Base-by-base conservation (phyloP, 2,888 invertebrate genomes). In the Drosophila cognata region DNA sequence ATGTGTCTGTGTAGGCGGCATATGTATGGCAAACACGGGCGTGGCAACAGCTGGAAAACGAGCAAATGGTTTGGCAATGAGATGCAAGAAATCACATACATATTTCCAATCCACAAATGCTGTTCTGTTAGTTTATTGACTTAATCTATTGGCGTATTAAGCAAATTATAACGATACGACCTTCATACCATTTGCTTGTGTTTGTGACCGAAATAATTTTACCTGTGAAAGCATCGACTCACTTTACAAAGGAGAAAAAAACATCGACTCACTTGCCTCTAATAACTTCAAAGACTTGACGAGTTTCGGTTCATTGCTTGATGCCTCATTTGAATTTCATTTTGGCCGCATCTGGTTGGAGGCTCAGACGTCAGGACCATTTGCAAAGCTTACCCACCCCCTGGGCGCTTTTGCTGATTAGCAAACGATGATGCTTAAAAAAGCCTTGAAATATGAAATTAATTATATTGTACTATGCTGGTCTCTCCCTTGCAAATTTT, bases 351-450 rank as follows among this genome's bases (percentile, higher is more conserved):
- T 60, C 67, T 57, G 48, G 10, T n/a, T 8, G 1, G n/a, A 51
- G 48, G 56, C 41, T 18, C 43, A 35, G 25, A 28, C 0, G 53
- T 7, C 48, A 29, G 16, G 18, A 41, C 36, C 43, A 51, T 2
- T n/a, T 18, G 33, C 36, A 28, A 41, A 18, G 13, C 31, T 4
- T 8, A 13, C 33, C 13, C 21, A 16, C 16, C n/a, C 13, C 38
- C 8, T 36, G 46, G 28, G 35, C 68, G 29, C 29, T 28, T 28
- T 31, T 60, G 55, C 74, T 87, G 84, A 84, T 84, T 84, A 74
- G 82, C 79, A 81, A 77, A 67, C 77, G 82, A 84, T 87, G 83
- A 86, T 84, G 71, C 81, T 82, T 79, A 77, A 84, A 83, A 83
- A 70, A 67, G 52, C 65, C 41, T 64, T 48, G 31, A 51, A 65